Evolutionary conservation across 2,113 vertebrate genomes (phyloP).

Genomic region (Amblyornis subalaris): DNA sequence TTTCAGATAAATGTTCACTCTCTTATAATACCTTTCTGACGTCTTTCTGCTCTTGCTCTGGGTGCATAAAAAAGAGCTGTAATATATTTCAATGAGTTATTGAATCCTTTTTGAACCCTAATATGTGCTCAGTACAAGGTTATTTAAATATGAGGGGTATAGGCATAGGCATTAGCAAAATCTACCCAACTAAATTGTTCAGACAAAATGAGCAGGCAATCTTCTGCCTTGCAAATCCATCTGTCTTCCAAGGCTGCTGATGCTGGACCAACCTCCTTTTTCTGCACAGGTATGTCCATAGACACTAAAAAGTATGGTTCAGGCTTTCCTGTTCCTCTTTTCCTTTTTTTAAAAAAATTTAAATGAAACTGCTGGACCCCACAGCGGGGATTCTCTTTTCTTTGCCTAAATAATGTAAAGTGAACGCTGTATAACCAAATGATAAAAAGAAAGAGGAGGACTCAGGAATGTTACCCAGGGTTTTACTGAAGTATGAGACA

Average conservation of each 20-base stretch:
- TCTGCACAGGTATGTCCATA: background rate
- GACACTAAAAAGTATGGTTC: background rate
- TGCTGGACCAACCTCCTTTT: background rate
- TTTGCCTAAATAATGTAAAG: background rate
- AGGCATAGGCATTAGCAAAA: constrained; percentile 16
- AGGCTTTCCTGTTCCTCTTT: background rate
- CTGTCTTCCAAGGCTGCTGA: background rate
- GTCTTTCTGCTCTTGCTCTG: background rate
- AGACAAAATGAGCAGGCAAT: background rate
- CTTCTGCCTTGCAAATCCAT: constrained; percentile 41
- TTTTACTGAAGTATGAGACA: background rate
- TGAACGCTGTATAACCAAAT: background rate
- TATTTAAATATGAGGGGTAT: constrained; percentile 22
- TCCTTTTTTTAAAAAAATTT: accelerated
- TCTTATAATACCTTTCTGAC: background rate
- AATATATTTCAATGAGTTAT: background rate
- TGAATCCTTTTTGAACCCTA: background rate
- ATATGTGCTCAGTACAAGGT: background rate
- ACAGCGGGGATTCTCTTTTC: background rate
- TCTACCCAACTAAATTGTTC: constrained; percentile 31
- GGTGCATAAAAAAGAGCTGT: background rate
- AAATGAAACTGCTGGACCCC: background rate
- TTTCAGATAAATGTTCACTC: background rate
- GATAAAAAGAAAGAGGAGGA: background rate
- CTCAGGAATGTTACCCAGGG: background rate